These are phyloP conservation scores for Idris sp. DNA, from an alignment of 1,140 invertebrate species.

Conservation along the genomic window DNA sequence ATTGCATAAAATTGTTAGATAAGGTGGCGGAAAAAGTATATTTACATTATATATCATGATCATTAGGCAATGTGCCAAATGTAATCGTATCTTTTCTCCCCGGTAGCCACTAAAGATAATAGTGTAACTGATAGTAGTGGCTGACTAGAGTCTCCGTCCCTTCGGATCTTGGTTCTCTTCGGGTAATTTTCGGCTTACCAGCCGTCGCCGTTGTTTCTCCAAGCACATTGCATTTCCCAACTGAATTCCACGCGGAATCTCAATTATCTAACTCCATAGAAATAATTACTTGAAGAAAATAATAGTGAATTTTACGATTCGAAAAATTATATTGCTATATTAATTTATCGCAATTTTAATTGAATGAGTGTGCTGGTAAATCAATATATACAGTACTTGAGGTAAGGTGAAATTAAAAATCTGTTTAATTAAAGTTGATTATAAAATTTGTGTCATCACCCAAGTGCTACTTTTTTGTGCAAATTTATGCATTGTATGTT, in stretches of 20 bases:
- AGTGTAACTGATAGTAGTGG: conserved; percentile 77
- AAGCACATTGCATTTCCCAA: conserved; percentile 57
- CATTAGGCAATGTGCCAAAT: conserved; percentile 65
- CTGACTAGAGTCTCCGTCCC: conserved; percentile 69
- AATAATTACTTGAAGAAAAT: conserved; percentile 60
- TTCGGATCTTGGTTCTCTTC: conserved; percentile 63
- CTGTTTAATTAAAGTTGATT: too few relatives aligned
- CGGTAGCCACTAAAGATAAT: conserved; percentile 73
- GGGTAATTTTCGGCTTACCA: conserved; percentile 77
- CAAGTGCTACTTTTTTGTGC: conserved; percentile 15
- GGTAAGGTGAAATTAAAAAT: too few relatives aligned
- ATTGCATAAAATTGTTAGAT: conserved; percentile 31
- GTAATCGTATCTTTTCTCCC: conserved; percentile 66
- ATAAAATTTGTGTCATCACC: too few relatives aligned
- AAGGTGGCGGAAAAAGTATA: conserved; percentile 40
- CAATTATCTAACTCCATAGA: conserved; percentile 57
- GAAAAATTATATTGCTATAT: conserved; percentile 35
- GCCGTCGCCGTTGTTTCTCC: conserved; percentile 67
- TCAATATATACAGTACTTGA: too few relatives aligned
- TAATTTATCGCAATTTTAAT: too few relatives aligned
- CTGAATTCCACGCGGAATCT: conserved; percentile 56
- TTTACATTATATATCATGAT: conserved; percentile 59
- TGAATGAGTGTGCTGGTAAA: too few relatives aligned
- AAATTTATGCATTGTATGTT: too few relatives aligned
- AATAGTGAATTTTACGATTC: conserved; percentile 36